These are phyloP conservation scores for Carcina quercana DNA, from an alignment of 2,888 invertebrate species.

Conservation along the genomic window DNA sequence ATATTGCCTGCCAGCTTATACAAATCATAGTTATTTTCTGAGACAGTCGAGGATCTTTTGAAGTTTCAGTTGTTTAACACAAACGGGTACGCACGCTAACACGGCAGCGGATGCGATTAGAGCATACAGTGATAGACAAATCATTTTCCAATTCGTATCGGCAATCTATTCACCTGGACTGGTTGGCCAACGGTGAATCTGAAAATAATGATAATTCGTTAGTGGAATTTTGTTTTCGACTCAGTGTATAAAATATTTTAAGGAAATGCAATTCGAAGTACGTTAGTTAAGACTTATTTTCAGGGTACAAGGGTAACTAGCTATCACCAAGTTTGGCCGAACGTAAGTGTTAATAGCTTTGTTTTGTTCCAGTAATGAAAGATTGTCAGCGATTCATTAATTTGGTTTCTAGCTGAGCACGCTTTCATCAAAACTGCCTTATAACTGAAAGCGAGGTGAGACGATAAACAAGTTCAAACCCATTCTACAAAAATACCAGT, in stretches of 20 bases:
- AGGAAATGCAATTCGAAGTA: not conserved
- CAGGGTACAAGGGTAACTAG: not conserved
- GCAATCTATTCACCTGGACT: conserved; percentile 1
- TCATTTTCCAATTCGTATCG: conserved; percentile 37
- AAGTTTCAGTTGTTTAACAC: conserved; percentile 43
- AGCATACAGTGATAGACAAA: conserved; percentile 58
- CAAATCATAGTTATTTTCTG: conserved; percentile 10
- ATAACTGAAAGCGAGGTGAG: too few species aligned
- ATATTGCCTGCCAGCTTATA: conserved; percentile 1
- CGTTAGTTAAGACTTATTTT: not conserved
- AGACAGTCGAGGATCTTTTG: conserved; percentile 19
- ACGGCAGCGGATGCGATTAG: conserved; percentile 54
- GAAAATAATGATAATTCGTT: not conserved
- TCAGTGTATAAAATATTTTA: not conserved
- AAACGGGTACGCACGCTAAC: conserved; percentile 55
- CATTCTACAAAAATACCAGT: too few species aligned
- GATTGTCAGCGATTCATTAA: too few species aligned
- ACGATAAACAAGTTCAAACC: too few species aligned
- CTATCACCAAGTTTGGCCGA: not conserved
- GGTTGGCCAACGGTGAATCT: not conserved
- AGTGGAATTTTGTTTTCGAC: not conserved
- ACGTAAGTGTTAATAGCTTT: too few species aligned
- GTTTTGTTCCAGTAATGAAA: too few species aligned
- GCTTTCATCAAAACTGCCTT: too few species aligned
- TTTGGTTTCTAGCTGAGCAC: too few species aligned